A percentile compares a stretch with the other conserved stretches of the same genome.
These are phyloP conservation scores for Planococcus citri DNA, from an alignment of 1,140 invertebrate species.

Conservation along the genomic window DNA sequence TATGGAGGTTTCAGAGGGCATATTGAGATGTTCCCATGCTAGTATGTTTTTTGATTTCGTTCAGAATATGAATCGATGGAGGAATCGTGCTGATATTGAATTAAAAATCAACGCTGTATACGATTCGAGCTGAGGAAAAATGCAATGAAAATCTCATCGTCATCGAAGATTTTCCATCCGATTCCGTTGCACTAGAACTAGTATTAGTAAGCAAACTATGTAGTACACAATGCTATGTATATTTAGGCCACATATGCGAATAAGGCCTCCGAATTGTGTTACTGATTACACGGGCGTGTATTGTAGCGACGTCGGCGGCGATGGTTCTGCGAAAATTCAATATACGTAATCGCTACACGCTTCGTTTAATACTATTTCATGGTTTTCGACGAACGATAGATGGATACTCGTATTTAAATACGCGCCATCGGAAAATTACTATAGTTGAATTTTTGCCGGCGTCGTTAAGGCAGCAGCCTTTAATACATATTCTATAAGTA, in stretches of 20 bases:
- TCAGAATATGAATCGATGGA: no score
- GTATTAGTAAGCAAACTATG: no score
- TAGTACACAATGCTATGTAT: no score
- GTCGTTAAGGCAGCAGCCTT: background rate
- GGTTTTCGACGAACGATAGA: background rate
- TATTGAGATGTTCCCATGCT: no score
- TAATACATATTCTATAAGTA: background rate
- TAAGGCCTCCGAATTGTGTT: background rate
- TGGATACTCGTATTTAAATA: slow-evolving; percentile 1
- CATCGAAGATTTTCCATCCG: no score
- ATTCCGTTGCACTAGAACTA: no score
- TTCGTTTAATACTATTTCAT: slow-evolving; percentile 8
- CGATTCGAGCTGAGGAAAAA: no score
- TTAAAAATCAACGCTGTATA: no score
- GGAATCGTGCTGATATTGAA: no score
- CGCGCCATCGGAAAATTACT: background rate
- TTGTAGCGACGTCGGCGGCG: background rate
- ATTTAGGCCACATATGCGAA: background rate
- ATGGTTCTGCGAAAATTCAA: background rate
- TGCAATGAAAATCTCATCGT: no score
- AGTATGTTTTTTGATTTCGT: no score
- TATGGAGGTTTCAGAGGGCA: no score
- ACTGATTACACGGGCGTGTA: background rate
- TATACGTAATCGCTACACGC: background rate
- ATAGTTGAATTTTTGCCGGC: background rate